These are phyloP conservation scores for Hucho hucho DNA, from an alignment of 2,113 vertebrate species.

Conservation along the genomic window DNA sequence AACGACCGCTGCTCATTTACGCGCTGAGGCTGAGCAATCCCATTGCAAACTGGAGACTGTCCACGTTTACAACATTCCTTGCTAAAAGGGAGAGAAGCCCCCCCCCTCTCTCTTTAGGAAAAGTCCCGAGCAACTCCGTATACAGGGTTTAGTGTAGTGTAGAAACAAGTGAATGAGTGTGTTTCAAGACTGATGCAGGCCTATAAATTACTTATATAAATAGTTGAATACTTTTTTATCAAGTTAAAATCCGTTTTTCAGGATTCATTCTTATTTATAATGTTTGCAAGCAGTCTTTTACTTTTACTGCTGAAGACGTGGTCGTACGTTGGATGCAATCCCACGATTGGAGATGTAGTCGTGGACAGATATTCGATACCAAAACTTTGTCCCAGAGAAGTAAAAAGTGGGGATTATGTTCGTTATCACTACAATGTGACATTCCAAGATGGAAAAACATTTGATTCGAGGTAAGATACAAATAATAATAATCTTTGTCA, in stretches of 20 bases:
- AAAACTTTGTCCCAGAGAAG: conserved; percentile 78
- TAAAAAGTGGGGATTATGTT: conserved; percentile 85
- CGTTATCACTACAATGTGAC: conserved; percentile 97
- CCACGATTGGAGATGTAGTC: conserved; percentile 88
- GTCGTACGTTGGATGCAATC: conserved; percentile 68
- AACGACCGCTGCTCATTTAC: neutral
- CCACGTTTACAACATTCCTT: conserved; percentile 69
- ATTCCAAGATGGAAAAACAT: conserved; percentile 86
- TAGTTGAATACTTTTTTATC: neutral
- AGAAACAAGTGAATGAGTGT: conserved; percentile 1
- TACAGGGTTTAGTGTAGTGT: neutral
- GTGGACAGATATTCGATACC: conserved; percentile 87
- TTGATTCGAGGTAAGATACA: conserved; percentile 88
- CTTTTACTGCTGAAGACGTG: conserved; percentile 57
- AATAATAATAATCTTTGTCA: too few species aligned
- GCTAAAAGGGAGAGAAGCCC: neutral
- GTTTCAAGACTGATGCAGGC: neutral
- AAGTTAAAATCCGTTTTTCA: neutral
- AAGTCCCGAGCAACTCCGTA: neutral
- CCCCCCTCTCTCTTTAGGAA: neutral
- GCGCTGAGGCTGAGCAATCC: neutral
- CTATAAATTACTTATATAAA: neutral
- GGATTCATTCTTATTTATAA: conserved; percentile 21
- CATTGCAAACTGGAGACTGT: conserved; percentile 54
- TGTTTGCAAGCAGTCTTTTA: conserved; percentile 51